Conservation (phyloP, 2,797 vertebrate species). For the Vespertilio murinus region DNA sequence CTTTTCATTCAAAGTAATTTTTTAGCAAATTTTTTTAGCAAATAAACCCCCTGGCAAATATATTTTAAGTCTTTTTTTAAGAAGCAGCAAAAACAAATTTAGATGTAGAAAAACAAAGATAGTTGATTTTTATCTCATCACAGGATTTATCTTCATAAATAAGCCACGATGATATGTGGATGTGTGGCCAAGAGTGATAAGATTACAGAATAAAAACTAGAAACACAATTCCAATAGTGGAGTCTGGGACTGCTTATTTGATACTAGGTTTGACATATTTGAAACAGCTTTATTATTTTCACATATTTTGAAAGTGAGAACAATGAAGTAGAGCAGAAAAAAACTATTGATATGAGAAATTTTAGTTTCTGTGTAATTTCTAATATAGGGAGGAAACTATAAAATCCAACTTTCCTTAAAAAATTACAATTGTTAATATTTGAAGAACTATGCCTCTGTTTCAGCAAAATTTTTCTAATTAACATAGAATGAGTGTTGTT, state of each 20-base stretch:
- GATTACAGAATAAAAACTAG: constrained; percentile 69
- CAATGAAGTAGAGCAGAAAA: background rate
- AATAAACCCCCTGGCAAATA: constrained; percentile 64
- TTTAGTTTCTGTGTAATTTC: background rate
- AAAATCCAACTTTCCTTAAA: background rate
- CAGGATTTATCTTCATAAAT: constrained; percentile 61
- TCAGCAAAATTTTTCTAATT: background rate
- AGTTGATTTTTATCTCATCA: constrained; percentile 54
- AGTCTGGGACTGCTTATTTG: constrained; percentile 55
- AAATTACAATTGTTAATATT: constrained; percentile 4
- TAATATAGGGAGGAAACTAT: background rate
- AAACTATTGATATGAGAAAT: background rate
- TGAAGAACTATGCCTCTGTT: background rate
- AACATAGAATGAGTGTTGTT: background rate
- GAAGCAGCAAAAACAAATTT: constrained; percentile 65
- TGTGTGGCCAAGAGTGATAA: constrained; percentile 72
- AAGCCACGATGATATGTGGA: constrained; percentile 56
- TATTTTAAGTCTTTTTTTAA: constrained; percentile 57
- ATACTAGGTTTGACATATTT: constrained; percentile 50
- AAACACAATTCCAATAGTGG: constrained; percentile 22
- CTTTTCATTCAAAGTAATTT: constrained; percentile 42
- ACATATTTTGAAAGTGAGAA: constrained; percentile 60
- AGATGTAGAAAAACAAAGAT: constrained; percentile 40
- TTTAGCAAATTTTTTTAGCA: constrained; percentile 42
- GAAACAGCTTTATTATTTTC: constrained; percentile 52